Conservation (phyloP, 2,797 vertebrate species). For the Adrianichthys oophorus region DNA sequence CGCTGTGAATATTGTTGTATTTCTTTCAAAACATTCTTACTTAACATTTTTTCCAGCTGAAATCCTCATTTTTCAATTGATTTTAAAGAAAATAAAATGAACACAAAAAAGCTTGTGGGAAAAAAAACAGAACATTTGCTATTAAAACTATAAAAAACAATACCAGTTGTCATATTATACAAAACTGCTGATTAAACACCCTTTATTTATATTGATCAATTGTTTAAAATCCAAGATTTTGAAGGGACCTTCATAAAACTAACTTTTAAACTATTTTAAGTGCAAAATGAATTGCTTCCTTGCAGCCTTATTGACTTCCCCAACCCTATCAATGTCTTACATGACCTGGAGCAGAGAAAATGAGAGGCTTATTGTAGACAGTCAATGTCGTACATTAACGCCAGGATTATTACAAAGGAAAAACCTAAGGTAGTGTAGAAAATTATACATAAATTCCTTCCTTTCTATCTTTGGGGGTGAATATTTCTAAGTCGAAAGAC, state of each 20-base stretch:
- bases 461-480: slow-evolving; percentile 56
- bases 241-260: slow-evolving; percentile 16
- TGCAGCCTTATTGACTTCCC: slow-evolving; percentile 19
- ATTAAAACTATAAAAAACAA: neutral
- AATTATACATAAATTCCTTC: slow-evolving; percentile 61
- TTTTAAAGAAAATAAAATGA: no score
- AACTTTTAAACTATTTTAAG: slow-evolving; percentile 21
- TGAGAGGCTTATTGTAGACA: slow-evolving; percentile 39
- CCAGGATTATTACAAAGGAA: slow-evolving; percentile 57
- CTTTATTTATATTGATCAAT: slow-evolving; percentile 8
- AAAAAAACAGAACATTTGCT: slow-evolving; percentile 5
- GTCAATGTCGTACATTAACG: slow-evolving; percentile 52
- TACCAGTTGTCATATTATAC: neutral
- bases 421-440: slow-evolving; percentile 55
- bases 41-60: no score
- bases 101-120: slow-evolving; percentile 1
- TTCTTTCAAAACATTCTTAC: no score
- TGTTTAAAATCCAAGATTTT: slow-evolving; percentile 28
- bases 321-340: slow-evolving; percentile 44
- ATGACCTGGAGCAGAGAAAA: slow-evolving; percentile 45
- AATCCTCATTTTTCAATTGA: no score
- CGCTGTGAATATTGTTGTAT: neutral
- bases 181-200: neutral
- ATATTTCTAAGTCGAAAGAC: slow-evolving; percentile 71
- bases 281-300: slow-evolving; percentile 18